These are phyloP conservation scores for Ramazzottius varieornatus DNA, from an alignment of 2,888 invertebrate genomes.

Conservation along the genomic window DNA sequence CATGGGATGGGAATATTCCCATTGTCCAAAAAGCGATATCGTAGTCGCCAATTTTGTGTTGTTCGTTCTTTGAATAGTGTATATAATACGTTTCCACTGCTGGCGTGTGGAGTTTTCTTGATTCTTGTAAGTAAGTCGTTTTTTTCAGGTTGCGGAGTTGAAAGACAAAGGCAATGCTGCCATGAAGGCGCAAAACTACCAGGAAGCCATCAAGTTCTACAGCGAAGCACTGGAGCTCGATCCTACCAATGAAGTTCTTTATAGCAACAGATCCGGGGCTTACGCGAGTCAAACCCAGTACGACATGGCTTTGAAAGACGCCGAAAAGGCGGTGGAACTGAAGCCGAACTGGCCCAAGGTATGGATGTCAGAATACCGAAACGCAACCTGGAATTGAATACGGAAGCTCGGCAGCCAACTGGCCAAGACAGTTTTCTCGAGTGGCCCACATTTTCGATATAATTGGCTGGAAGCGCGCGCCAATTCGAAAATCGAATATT, in stretches of 20 bases:
- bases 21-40: no score
- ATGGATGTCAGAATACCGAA: constrained; percentile 3
- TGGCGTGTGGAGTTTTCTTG: no score
- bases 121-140: no score
- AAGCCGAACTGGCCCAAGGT: constrained; percentile 58
- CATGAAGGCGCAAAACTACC: constrained; percentile 43
- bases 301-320: constrained; percentile 48
- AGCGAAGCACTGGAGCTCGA: constrained; percentile 54
- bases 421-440: no score
- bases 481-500: background rate
- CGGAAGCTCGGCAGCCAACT: no score
- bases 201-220: constrained; percentile 51
- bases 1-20: no score
- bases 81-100: no score
- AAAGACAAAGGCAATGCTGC: constrained; percentile 69
- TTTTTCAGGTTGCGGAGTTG: constrained; percentile 41
- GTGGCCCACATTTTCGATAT: no score
- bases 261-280: constrained; percentile 70
- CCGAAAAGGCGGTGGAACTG: constrained; percentile 47
- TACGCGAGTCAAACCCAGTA: constrained; percentile 52
- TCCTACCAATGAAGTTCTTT: constrained; percentile 55
- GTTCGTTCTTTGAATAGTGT: no score
- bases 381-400: no score
- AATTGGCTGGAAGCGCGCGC: no score
- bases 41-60: no score